These are phyloP conservation scores for Orius laevigatus DNA, from an alignment of 1,140 invertebrate genomes.

Conservation along the genomic window DNA sequence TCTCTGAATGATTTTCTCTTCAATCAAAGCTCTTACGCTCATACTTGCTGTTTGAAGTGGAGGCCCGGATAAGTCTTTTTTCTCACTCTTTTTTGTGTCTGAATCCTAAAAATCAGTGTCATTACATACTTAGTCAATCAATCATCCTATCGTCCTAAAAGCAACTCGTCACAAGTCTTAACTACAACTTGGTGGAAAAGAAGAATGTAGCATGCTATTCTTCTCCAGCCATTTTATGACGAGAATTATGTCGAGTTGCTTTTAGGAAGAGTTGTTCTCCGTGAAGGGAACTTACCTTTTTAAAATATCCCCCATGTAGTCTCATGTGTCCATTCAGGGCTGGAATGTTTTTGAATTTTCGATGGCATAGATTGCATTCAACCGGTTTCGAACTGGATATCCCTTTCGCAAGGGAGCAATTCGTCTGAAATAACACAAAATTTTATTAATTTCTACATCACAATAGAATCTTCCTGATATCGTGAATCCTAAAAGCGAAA, in stretches of 20 bases:
- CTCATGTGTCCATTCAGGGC: constrained; percentile 95
- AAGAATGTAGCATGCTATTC: too few relatives aligned
- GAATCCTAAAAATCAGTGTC: constrained; percentile 51
- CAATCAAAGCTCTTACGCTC: constrained; percentile 70
- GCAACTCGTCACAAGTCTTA: too few relatives aligned
- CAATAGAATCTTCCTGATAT: too few relatives aligned
- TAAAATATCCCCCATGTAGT: constrained; percentile 89
- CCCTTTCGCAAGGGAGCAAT: neutral
- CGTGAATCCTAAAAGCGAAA: too few relatives aligned
- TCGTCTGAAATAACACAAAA: constrained; percentile 6
- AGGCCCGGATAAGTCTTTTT: constrained; percentile 60
- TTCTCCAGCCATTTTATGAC: too few relatives aligned
- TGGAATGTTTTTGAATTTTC: constrained; percentile 91
- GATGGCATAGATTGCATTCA: constrained; percentile 84
- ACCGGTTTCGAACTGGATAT: constrained; percentile 47
- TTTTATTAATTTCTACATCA: too few relatives aligned
- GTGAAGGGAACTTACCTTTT: constrained; percentile 52
- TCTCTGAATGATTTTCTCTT: constrained; percentile 82
- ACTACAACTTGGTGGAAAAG: too few relatives aligned
- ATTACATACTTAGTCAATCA: too few relatives aligned
- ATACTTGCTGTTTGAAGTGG: constrained; percentile 75
- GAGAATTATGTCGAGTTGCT: neutral
- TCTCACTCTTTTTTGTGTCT: constrained; percentile 69
- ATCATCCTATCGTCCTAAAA: too few relatives aligned
- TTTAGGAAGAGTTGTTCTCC: too few relatives aligned